A percentile compares a stretch with the other conserved stretches of the same genome.
These are phyloP conservation scores for Hyperopisus bebe DNA, from an alignment of 2,113 vertebrate genomes.

Conservation along the genomic window DNA sequence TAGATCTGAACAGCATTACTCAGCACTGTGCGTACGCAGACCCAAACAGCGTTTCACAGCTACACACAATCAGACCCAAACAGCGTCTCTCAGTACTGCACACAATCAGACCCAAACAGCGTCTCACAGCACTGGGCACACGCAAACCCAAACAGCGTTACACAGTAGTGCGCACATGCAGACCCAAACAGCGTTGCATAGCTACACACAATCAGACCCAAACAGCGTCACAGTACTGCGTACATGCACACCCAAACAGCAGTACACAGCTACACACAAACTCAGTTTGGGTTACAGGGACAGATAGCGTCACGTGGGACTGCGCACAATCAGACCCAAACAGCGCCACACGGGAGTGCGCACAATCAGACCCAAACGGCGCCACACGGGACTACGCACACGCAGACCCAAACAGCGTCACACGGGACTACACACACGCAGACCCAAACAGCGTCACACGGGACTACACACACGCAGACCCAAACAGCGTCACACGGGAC, in stretches of 20 bases:
- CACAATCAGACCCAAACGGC: background rate
- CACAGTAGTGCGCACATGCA: too few species aligned
- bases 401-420: background rate
- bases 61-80: background rate
- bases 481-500: too few species aligned
- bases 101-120: background rate
- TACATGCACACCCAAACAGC: background rate
- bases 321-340: background rate
- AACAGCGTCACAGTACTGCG: background rate
- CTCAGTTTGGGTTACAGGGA: too few species aligned
- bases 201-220: background rate
- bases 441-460: background rate
- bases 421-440: fast-evolving
- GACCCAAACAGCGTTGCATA: background rate
- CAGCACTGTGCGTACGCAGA: background rate
- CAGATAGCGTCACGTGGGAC: too few species aligned
- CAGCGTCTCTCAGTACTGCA: background rate
- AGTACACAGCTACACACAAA: too few species aligned
- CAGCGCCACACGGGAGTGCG: background rate
- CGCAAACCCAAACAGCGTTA: background rate
- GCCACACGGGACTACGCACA: background rate
- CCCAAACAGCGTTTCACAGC: background rate
- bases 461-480: too few species aligned
- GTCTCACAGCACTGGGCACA: background rate
- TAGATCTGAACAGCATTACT: background rate